Base-by-base conservation (phyloP, 2,888 invertebrate species). In the Strigamia crassipes region DNA sequence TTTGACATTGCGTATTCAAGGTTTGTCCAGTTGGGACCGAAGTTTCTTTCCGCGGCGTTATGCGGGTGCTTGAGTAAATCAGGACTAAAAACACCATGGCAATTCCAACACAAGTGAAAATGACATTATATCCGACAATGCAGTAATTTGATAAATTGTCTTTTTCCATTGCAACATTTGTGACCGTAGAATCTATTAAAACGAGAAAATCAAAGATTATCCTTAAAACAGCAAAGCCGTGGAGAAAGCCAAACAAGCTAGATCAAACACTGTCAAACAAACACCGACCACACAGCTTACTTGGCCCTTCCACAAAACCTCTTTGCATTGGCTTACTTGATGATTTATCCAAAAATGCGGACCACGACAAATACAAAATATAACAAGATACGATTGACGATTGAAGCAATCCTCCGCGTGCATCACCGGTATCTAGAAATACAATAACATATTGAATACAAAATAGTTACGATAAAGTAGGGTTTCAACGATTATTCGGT, bases 331-430 rank as follows among this genome's bases (percentile, higher is more conserved):
- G 3, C 23, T 66, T 18, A 66, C 61, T 66, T 66, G 18, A 31
- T n/a, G 89, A 89, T 84, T 88, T 88, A 85, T 88, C 89, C n/a
- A 87, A 86, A 13, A 89, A 83, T 2, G 89, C 89, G 34, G 88
- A 88, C 89, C 89, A 89, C 0, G 89, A 89, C 38, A 89, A 85
- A 84, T 88, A 89, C 61, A 88, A 86, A 1, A 89, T 88, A 84
- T 89, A 89, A 5, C 87, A 84, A 73, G 87, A 87, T 81, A 89
- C 87, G 6, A 89, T 85, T n/a, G 88, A 86, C 0, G 88, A 87
- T 83, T 89, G 89, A 4, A 89, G 86, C 3, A 89, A 82, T 9
- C 88, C 87, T 23, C 87, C 86, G 85, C 88, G 87, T 18, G 85
- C 85, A 82, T 85, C 84, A 18, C 85, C 85, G 0, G 83, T 82